Evolutionary conservation across 2,113 vertebrate species (phyloP), one percentile per base, ranked within the genome.

Genomic region (Gopherus flavomarginatus): DNA sequence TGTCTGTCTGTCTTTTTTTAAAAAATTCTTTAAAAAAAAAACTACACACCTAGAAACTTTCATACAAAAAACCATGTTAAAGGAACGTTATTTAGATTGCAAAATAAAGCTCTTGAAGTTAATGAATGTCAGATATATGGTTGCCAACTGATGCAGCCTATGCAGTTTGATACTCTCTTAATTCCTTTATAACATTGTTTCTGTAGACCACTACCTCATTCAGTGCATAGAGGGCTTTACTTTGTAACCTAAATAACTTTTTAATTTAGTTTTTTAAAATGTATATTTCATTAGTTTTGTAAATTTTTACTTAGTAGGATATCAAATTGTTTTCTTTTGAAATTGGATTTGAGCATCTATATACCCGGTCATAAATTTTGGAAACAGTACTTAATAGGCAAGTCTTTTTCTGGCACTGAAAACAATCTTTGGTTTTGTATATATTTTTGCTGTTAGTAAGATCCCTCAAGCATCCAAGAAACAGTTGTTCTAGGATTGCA

Each of bases 221-320:
- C 38, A 42, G 26, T 24, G 72, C 79, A 85, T 49, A 82, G 86
- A n/a, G 17, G 84, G 35, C 13, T 81, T 80, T 38, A 54, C 13
- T 83, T 90, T 83, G 50, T 91, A 35, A 88, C 6, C 5, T 22
- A 80, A 72, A 4, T 31, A 14, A 2, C 62, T 86, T 2, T 86
- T 89, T 69, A 78, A 5, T 91, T 53, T 86, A 57, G 22, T 44
- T 89, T 7, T 14, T 95, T 86, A 29, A 56, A 47, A 69, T 38
- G 17, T 69, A n/a, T 10, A 38, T 69, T 69, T 69, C 16, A 69
- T 38, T 69, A 69, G 17, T 65, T 65, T 65, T 38, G 65, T 17
- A 69, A 21, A n/a, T 19, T 69, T 69, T 19, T 69, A 69, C 35
- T 22, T 69, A n/a, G 62, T n/a, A 21, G n/a, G 7, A 19, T n/a